Evolutionary conservation across 2,113 vertebrate species (phyloP).

Genomic region (Dipodomys spectabilis): DNA sequence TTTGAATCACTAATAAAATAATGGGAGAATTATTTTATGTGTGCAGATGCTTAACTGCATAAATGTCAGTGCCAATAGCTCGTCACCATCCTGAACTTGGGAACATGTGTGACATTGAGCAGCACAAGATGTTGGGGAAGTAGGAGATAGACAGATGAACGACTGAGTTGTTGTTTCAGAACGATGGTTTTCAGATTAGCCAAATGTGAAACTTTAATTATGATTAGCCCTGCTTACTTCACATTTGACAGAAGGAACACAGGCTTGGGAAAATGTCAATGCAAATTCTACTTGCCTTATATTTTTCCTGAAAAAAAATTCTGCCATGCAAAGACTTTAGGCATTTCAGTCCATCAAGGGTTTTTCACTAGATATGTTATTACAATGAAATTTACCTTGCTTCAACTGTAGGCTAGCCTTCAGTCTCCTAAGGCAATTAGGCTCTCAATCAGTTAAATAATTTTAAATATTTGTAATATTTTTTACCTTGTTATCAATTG

Average conservation of each 20-base stretch:
- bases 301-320: neutral
- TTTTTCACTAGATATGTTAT: neutral
- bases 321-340: neutral
- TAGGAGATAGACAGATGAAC: conserved; percentile 36
- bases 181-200: conserved; percentile 60
- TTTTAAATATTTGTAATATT: conserved; percentile 26
- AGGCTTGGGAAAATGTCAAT: conserved; percentile 57
- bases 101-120: conserved; percentile 13
- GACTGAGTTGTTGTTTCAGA: conserved; percentile 48
- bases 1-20: conserved; percentile 75
- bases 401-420: neutral
- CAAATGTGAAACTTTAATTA: conserved; percentile 63
- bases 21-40: conserved; percentile 75
- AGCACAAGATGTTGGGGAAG: conserved; percentile 33
- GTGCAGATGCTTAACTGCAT: conserved; percentile 73
- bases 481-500: neutral
- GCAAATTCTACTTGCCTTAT: conserved; percentile 36
- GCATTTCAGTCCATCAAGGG: neutral
- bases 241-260: conserved; percentile 54
- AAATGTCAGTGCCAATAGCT: conserved; percentile 50
- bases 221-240: conserved; percentile 58
- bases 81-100: conserved; percentile 39
- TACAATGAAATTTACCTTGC: neutral
- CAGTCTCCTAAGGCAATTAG: neutral
- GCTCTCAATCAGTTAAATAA: neutral